Evolutionary conservation across 1,140 invertebrate species (phyloP), one percentile per base, ranked within the genome.

Genomic region (Aphis gossypii): DNA sequence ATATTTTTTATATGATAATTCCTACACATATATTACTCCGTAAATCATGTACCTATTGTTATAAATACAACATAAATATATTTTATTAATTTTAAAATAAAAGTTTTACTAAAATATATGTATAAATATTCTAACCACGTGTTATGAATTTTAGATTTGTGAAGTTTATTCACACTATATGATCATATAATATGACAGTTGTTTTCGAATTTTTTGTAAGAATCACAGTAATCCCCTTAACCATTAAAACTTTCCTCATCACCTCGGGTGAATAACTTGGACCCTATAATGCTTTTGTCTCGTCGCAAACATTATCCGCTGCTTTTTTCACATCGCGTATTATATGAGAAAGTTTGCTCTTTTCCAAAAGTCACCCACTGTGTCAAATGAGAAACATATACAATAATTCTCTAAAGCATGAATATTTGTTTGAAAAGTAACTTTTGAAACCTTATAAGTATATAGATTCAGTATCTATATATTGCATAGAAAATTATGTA

Each of bases 171-270:
- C 30, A 7, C 20, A 54, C 46, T 9, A 35, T 9, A 35, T n/a
- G 5, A 6, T 48, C 30, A 35, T 23, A 88, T 23, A 88, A 23
- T 35, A 48, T 88, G 87, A 88, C 87, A 23, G 87, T 54, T 54
- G n/a, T 54, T 38, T 89, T 35, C 30, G 20, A 23, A 54, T n/a
- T 88, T 88, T 35, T 51, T 51, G n/a, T 54, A 54, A 89, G n/a
- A 87, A 51, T 35, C 30, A 35, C 46, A 88, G 48, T 21, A 56
- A n/a, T 54, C 20, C 48, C 35, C 48, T 56, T 54, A 38, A 54
- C 87, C 48, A 89, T 89, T 89, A 89, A 89, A 89, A 89, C 87
- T 89, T 89, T 89, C 38, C 87, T 89, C 48, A 48, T 89, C 87
- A 38, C 87, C 35, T 89, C 87, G 35, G 20, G 20, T 38, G n/a